Percentiles rank a stretch among this genome's conserved stretches.
Evolutionary conservation across 2,113 vertebrate species (phyloP).

Genomic region (Clinocottus analis): DNA sequence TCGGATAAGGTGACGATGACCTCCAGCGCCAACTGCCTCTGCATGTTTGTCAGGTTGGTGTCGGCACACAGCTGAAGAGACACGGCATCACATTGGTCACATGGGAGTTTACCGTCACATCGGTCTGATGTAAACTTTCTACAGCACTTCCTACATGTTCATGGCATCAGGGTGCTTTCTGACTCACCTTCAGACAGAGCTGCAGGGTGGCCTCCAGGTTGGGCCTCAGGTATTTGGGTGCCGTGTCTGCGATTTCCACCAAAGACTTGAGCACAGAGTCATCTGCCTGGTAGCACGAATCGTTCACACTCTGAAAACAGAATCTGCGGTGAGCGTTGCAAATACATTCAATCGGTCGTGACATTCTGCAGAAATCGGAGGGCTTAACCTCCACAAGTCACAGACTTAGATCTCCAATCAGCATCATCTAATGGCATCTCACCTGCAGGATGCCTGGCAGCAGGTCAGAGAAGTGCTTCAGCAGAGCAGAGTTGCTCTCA

Average conservation of each 20-base stretch:
- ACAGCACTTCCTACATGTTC: no score
- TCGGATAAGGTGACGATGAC: slow-evolving; percentile 98
- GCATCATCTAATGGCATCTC: slow-evolving; percentile 11
- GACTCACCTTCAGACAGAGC: slow-evolving; percentile 88
- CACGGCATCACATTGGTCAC: background rate
- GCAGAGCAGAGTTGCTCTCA: slow-evolving; percentile 91
- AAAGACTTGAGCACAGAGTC: slow-evolving; percentile 97
- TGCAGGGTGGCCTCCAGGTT: slow-evolving; percentile 95
- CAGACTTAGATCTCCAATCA: no score
- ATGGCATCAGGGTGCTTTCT: background rate
- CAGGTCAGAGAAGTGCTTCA: slow-evolving; percentile 97
- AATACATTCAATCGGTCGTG: background rate
- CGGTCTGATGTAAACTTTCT: background rate
- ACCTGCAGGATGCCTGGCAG: slow-evolving; percentile 96
- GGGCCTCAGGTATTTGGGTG: slow-evolving; percentile 95
- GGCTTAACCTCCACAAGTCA: slow-evolving; percentile 9
- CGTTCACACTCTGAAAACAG: slow-evolving; percentile 89
- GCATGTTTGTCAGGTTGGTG: slow-evolving; percentile 94
- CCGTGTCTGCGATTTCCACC: slow-evolving; percentile 97
- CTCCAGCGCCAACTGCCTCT: slow-evolving; percentile 94
- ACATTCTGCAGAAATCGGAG: background rate
- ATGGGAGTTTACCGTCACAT: background rate
- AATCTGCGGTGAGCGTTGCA: background rate
- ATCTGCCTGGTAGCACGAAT: slow-evolving; percentile 95
- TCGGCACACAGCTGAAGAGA: slow-evolving; percentile 90